phyloP scores from a whole-genome alignment of 2,888 invertebrate genomes.

The Quadriops clusia region DNA sequence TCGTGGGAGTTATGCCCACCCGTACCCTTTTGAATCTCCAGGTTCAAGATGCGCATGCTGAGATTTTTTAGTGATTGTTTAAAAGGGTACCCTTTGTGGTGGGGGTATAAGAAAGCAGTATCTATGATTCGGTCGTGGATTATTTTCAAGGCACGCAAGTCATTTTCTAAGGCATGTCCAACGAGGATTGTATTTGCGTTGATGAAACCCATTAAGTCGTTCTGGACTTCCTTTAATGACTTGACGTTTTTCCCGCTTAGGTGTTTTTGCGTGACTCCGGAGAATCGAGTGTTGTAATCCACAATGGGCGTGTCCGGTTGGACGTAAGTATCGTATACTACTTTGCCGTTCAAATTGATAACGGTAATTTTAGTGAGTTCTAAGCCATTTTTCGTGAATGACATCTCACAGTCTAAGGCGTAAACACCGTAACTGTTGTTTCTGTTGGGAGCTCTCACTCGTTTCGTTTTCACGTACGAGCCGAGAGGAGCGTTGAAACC shows the following conservation, averaged over 20 bases:
- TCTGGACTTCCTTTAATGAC: slow-evolving; percentile 69
- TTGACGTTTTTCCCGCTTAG: slow-evolving; percentile 44
- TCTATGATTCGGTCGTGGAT: slow-evolving; percentile 79
- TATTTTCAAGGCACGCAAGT: slow-evolving; percentile 74
- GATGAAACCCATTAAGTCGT: slow-evolving; percentile 70
- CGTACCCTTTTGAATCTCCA: slow-evolving; percentile 66
- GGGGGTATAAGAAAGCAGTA: slow-evolving; percentile 81
- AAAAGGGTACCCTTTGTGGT: slow-evolving; percentile 69
- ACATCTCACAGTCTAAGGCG: slow-evolving; percentile 96
- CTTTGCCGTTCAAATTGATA: slow-evolving; percentile 57
- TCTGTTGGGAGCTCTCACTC: slow-evolving; percentile 33
- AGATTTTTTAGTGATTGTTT: slow-evolving; percentile 74
- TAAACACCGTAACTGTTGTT: slow-evolving; percentile 49
- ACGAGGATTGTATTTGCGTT: slow-evolving; percentile 78
- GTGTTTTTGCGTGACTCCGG: slow-evolving; percentile 69
- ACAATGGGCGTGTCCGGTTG: slow-evolving; percentile 71
- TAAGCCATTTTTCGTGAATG: slow-evolving; percentile 74
- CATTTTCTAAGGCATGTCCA: slow-evolving; percentile 92
- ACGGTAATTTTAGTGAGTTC: slow-evolving; percentile 84
- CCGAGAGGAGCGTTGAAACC: slow-evolving; percentile 65
- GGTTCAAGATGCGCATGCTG: slow-evolving; percentile 57
- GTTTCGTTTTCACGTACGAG: slow-evolving; percentile 50
- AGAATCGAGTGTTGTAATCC: slow-evolving; percentile 92
- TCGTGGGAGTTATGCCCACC: slow-evolving; percentile 86
- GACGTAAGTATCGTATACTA: slow-evolving; percentile 77